Evolutionary conservation across 2,113 vertebrate genomes (phyloP), one percentile per base, ranked within the genome.

Genomic region (Protomyctophum bolini): DNA sequence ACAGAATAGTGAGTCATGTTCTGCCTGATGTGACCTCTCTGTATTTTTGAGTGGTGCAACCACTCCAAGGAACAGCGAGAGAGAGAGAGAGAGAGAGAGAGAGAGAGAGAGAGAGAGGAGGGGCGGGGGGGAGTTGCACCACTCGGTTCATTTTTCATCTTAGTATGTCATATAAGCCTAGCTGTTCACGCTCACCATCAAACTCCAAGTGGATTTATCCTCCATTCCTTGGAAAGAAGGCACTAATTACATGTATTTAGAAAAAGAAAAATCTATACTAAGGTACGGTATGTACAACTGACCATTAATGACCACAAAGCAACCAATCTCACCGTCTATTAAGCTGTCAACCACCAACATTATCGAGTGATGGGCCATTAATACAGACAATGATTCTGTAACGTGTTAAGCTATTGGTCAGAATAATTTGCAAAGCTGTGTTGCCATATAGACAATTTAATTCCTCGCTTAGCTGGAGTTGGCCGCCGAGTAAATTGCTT

Each of bases 201-300:
- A 3, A 58, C 2, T 73, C 57, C 68, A 8, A 64, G 41, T 67
- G 64, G 64, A 60, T 67, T 47, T 45, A 71, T 82, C 58, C 33
- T 65, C 70, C 47, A 33, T 67, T 45, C 58, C 48, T 41, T 58
- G 63, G 50, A 83, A 61, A 60, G 81, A 83, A 61, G 29, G 54
- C 72, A 63, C 67, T 75, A 64, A 72, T 79, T 80, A 74, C 56
- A 54, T 41, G 33, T 41, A 41, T 41, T 41, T 21, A 41, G 33
- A 41, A 41, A 6, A 41, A 41, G 5, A 41, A 41, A 41, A 6
- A 41, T 41, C 33, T 41, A 41, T 41, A 41, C 33, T 6, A 41
- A 41, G 72, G 74, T 6, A 41, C 1, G 72, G 74, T 68, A 65
- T 66, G 65, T 73, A 64, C 73, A 77, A 89, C 81, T 75, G 56